These are phyloP conservation scores for Clangula hyemalis DNA, from an alignment of 2,797 vertebrate species.

Conservation along the genomic window DNA sequence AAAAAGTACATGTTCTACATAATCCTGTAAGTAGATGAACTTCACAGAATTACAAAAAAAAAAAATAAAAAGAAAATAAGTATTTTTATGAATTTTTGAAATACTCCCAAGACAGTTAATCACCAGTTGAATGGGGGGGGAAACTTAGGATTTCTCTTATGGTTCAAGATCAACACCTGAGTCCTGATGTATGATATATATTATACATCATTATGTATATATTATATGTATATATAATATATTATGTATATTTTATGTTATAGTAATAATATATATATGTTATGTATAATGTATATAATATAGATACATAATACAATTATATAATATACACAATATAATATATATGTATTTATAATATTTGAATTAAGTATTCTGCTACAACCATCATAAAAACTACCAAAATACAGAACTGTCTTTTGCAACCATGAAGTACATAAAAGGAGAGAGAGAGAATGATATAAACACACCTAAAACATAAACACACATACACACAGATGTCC, in stretches of 20 bases:
- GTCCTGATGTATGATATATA: background rate
- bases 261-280: no score
- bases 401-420: background rate
- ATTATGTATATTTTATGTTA: no score
- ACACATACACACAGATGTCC: no score
- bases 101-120: background rate
- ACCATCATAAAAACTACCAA: background rate
- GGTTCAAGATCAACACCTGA: fast-evolving
- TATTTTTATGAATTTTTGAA: background rate
- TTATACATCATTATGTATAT: no score
- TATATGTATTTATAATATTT: no score
- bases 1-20: background rate
- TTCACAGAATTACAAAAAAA: background rate
- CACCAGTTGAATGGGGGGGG: background rate
- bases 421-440: background rate
- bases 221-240: no score
- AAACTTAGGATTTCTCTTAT: background rate
- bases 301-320: no score
- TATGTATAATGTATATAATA: no score
- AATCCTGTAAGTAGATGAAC: background rate
- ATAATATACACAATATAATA: no score
- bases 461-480: background rate
- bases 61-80: no score
- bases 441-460: background rate
- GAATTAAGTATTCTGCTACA: background rate